Evolutionary conservation across 2,888 invertebrate genomes (phyloP).

Genomic region (Sinelater perroti): DNA sequence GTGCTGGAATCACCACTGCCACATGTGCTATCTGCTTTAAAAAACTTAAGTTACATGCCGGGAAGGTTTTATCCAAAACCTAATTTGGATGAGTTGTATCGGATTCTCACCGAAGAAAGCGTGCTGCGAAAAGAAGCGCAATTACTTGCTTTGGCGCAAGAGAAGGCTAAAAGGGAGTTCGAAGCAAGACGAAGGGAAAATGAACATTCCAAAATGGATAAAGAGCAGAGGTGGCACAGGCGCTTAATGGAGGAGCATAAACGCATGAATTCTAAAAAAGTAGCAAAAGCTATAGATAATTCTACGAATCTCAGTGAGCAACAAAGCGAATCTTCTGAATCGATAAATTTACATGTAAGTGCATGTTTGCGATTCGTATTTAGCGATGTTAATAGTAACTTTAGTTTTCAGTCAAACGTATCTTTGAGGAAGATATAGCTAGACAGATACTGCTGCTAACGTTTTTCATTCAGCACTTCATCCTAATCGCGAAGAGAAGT

Average conservation of each 20-base stretch:
- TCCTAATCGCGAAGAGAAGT: constrained; percentile 74
- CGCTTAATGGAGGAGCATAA: constrained; percentile 8
- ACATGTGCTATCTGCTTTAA: constrained; percentile 73
- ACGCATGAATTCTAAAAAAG: too few species aligned
- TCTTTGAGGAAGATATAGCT: constrained; percentile 1
- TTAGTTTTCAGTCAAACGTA: constrained; percentile 11
- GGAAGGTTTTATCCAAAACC: constrained; percentile 72
- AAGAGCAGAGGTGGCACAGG: constrained; percentile 21
- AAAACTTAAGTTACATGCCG: constrained; percentile 71
- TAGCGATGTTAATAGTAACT: neutral
- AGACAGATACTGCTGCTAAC: constrained; percentile 62
- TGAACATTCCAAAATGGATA: constrained; percentile 9
- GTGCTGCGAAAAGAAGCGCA: constrained; percentile 35
- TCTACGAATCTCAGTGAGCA: constrained; percentile 33
- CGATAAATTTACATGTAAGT: constrained; percentile 67
- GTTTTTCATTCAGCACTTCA: constrained; percentile 76
- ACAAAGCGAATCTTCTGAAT: constrained; percentile 54
- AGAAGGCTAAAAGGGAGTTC: constrained; percentile 1
- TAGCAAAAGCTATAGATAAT: neutral
- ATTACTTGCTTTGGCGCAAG: constrained; percentile 1
- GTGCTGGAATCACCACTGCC: constrained; percentile 77
- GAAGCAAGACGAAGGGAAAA: neutral
- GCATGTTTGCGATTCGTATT: neutral
- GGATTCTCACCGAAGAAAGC: constrained; percentile 43
- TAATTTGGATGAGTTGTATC: constrained; percentile 63